phyloP scores from a whole-genome alignment of 2,888 invertebrate species.

The Ferdinandea cuprea region DNA sequence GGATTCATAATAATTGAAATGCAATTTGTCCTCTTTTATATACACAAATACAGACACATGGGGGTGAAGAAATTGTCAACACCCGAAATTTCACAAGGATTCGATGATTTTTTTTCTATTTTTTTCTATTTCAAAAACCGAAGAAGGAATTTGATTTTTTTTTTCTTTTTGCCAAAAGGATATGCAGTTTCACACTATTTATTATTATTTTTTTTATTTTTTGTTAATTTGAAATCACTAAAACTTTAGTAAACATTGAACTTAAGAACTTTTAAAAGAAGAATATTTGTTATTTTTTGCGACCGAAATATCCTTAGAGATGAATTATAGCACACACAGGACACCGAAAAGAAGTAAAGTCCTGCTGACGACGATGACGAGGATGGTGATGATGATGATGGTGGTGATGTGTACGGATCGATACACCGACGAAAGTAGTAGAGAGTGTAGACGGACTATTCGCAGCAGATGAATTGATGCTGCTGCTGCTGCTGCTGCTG shows the following conservation, averaged over 20 bases:
- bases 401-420: constrained; percentile 74
- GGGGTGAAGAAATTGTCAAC: constrained; percentile 57
- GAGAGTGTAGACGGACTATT: constrained; percentile 65
- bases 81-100: constrained; percentile 70
- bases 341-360: constrained; percentile 66
- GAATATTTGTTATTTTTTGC: constrained; percentile 17
- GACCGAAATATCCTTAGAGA: constrained; percentile 41
- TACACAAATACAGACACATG: constrained; percentile 57
- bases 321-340: constrained; percentile 67
- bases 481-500: constrained; percentile 31
- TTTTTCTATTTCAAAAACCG: constrained; percentile 28
- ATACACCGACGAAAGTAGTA: constrained; percentile 74
- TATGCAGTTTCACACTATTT: constrained; percentile 24
- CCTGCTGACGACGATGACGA: constrained; percentile 73
- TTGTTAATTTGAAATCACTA: constrained; percentile 4
- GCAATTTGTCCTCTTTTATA: constrained; percentile 39
- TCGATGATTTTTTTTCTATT: constrained; percentile 18
- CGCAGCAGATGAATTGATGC: constrained; percentile 70
- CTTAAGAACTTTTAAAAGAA: constrained; percentile 32
- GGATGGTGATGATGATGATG: constrained; percentile 70
- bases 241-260: constrained; percentile 22
- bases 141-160: constrained; percentile 16
- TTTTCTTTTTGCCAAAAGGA: constrained; percentile 1
- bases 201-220: background rate
- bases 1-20: constrained; percentile 29